Base-by-base conservation (phyloP, 2,113 vertebrate genomes). In the Bettongia penicillata region DNA sequence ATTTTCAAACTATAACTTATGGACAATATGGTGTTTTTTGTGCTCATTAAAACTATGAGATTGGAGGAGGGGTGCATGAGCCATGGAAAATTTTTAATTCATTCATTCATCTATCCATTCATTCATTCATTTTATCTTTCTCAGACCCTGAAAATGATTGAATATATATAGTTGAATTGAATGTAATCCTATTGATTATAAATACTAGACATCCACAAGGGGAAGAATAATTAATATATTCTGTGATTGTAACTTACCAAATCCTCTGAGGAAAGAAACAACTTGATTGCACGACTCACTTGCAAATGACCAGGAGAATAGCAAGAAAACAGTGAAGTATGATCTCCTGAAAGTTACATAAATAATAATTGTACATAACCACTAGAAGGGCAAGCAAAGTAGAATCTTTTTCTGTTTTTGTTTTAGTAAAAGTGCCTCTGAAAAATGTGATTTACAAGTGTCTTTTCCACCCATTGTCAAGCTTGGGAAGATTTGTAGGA, bases 211-310 rank as follows among this genome's bases (percentile, higher is more conserved):
- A 84, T 31, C 37, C 26, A 47, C 92, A 90, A 51, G 31, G 12
- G 1, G 6, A 93, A 48, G 6, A 51, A 9, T 89, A 31, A 68
- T 68, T 68, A 93, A 50, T 19, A 95, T 9, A 91, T 84, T 12
- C 23, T 48, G 2, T 93, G 26, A 50, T 5, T n/a, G 53, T n/a
- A 91, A 91, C 55, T 98, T 98, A 98, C 97, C 98, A 98, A 95
- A 50, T 49, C 47, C 0, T 28, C 12, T 25, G 2, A 24, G 31
- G 51, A 43, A 94, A 98, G 98, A 93, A 90, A 98, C 95, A 98
- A 90, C 96, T 98, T 98, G 91, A 97, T 95, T 55, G 95, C 95
- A 93, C 95, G 55, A 90, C 25, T 14, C 61, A 12, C 84, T 93
- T 2, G 0, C 19, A 50, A 0, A 9, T 37, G n/a, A 43, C 37